These are phyloP conservation scores for Mugil cephalus DNA, from an alignment of 2,113 vertebrate genomes.

Conservation along the genomic window DNA sequence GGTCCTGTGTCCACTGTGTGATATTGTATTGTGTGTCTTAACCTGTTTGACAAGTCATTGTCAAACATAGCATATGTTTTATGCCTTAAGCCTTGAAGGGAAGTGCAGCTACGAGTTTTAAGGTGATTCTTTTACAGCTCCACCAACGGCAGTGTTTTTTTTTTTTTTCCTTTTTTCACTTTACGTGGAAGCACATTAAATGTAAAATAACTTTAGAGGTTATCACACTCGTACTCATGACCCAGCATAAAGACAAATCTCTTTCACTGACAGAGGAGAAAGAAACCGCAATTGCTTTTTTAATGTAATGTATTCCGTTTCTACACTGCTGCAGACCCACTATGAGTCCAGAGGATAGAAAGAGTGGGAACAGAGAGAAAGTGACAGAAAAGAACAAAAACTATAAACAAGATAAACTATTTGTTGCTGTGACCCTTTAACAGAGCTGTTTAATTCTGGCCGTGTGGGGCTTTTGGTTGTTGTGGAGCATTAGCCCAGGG, in stretches of 20 bases:
- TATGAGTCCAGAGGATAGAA: not conserved
- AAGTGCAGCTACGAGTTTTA: too few species aligned
- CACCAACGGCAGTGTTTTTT: too few species aligned
- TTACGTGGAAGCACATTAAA: too few species aligned
- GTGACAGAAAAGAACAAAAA: conserved; percentile 40
- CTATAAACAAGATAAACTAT: conserved; percentile 38
- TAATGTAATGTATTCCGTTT: not conserved
- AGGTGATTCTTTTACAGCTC: too few species aligned
- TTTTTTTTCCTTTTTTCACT: too few species aligned
- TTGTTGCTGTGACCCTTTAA: conserved; percentile 56
- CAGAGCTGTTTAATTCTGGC: conserved; percentile 35
- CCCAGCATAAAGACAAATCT: not conserved
- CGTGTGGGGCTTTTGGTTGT: not conserved
- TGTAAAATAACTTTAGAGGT: too few species aligned
- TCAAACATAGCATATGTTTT: not conserved
- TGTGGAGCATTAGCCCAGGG: conserved; percentile 31
- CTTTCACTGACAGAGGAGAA: not conserved
- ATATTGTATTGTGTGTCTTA: too few species aligned
- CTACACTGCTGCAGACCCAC: not conserved
- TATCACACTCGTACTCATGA: not conserved
- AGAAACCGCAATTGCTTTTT: not conserved
- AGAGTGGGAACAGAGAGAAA: conserved; percentile 3
- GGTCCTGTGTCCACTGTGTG: too few species aligned
- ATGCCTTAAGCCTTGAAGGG: not conserved
- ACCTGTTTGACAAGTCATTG: too few species aligned